Conservation (phyloP, 2,797 vertebrate genomes). For the Gadopsis marmoratus region DNA sequence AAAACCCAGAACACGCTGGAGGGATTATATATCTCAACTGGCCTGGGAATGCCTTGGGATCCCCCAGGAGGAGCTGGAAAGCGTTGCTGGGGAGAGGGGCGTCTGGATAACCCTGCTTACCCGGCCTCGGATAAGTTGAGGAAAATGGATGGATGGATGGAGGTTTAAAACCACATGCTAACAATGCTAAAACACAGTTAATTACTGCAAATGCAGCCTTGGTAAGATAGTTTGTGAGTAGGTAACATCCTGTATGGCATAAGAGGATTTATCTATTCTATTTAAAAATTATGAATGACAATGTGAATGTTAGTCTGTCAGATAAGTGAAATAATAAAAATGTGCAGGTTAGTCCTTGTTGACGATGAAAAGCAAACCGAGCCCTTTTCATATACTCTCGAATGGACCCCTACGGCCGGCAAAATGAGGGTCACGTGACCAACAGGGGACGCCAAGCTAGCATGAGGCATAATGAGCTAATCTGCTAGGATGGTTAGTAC, state of each 20-base stretch:
- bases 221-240: neutral
- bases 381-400: neutral
- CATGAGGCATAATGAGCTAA: too few species aligned
- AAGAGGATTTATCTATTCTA: neutral
- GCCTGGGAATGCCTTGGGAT: too few species aligned
- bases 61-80: too few species aligned
- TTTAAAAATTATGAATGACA: neutral
- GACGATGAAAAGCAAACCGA: neutral
- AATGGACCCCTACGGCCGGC: neutral
- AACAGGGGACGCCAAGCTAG: too few species aligned
- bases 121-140: too few species aligned
- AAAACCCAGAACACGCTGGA: neutral
- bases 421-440: neutral
- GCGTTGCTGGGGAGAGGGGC: too few species aligned
- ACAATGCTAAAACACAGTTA: neutral
- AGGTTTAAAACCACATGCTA: constrained; percentile 3
- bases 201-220: neutral
- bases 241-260: neutral
- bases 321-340: neutral
- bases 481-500: neutral
- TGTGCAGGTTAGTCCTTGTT: neutral
- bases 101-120: too few species aligned
- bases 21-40: too few species aligned
- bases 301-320: neutral
- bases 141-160: too few species aligned